Base-by-base conservation (phyloP, 30 jellyfish, hydroid and myxozoan species). In the Turritopsis rubra region DNA sequence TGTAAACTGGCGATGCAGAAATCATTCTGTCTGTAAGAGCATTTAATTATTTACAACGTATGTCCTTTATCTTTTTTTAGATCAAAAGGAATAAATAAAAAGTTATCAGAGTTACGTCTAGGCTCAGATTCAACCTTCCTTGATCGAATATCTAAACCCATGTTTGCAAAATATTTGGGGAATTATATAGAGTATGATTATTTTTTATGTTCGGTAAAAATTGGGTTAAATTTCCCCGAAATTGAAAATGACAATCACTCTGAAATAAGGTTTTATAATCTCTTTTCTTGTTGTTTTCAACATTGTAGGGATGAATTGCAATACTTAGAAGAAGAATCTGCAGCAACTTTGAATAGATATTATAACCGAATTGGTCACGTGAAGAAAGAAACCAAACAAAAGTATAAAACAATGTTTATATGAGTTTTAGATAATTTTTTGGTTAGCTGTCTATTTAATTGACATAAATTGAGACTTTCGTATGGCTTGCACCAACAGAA, bases 91-190 rank as follows among this genome's bases (percentile, higher is more conserved):
- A 88, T 87, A 25, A 88, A 83, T 65, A 92, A 85, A 66, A 92
- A 92, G 86, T 76, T 92, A 41, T 85, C 96, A 16, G 95, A 85
- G 23, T 88, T 92, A 71, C 70, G 95, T 27, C 88, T 92, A 18
- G 98, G 98, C 16, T 92, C 98, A 27, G 98, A 92, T 79, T 92
- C 98, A 22, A 88, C 96, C 52, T 92, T 92, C 75, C 86, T 92
- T 28, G 98, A 92, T 72, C 91, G 98, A 16, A 31, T 92, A 24
- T 83, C 88, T 72, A 92, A 87, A 68, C 94, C 95, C 28, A 87
- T 87, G 68, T 92, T 92, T 82, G 66, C 87, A 22, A 92, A 88
- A 41, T 92, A 92, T 66, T 60, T 84, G 23, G 74, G 89, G 20
- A 29, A 93, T 3, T 92, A 92, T 41, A 92, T 92, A 65, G 87